phyloP scores from a whole-genome alignment of 35 echinoderm and acorn worm genomes.

The Patiria miniata region DNA sequence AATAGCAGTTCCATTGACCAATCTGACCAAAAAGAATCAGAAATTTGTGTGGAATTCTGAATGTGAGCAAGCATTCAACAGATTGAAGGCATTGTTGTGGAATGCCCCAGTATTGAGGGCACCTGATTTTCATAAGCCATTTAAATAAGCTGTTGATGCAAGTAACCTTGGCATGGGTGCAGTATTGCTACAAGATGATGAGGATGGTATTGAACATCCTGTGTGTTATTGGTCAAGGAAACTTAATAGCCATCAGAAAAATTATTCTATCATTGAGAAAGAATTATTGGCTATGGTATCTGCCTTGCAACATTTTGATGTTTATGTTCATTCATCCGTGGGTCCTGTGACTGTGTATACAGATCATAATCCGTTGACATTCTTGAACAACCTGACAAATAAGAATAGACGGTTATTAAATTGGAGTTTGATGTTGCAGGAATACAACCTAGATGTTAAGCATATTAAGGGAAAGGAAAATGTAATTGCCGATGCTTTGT shows the following conservation, averaged over 20 bases:
- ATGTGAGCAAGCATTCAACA: neutral
- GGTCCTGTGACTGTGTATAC: neutral
- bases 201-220: slow-evolving; percentile 44
- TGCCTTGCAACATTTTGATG: slow-evolving; percentile 41
- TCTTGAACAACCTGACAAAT: slow-evolving; percentile 38
- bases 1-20: slow-evolving; percentile 12
- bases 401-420: slow-evolving; percentile 19
- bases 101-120: neutral
- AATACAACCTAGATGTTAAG: slow-evolving; percentile 18
- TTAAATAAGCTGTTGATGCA: slow-evolving; percentile 55
- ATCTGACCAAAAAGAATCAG: neutral
- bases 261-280: slow-evolving; percentile 67
- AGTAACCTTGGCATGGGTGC: slow-evolving; percentile 65
- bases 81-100: neutral
- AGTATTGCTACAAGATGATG: slow-evolving; percentile 50
- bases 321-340: neutral
- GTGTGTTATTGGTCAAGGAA: slow-evolving; percentile 74
- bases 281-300: slow-evolving; percentile 40
- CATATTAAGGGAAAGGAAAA: slow-evolving; percentile 40
- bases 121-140: slow-evolving; percentile 49
- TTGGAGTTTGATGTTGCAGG: slow-evolving; percentile 42
- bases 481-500: slow-evolving; percentile 34
- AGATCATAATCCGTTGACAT: slow-evolving; percentile 41
- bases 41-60: neutral
- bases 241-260: slow-evolving; percentile 52